Evolutionary conservation across 2,888 invertebrate genomes (phyloP).

Genomic region (Toxonevra muliebris): DNA sequence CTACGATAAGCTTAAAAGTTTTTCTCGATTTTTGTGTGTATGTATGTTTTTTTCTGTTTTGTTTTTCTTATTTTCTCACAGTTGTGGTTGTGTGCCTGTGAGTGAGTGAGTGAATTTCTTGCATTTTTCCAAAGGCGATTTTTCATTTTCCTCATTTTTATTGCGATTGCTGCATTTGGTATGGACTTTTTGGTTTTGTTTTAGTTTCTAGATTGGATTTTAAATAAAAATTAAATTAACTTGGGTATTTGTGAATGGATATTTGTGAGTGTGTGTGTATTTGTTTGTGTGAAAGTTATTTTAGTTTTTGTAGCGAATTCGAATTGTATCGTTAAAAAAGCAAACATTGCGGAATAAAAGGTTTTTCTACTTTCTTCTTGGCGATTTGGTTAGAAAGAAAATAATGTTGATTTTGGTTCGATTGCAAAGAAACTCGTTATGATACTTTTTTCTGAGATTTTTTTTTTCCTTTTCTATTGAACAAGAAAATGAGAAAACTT

Average conservation of each 20-base stretch:
- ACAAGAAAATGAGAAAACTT: constrained; percentile 22
- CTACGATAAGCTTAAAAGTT: constrained; percentile 39
- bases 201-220: constrained; percentile 59
- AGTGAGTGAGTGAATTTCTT: neutral
- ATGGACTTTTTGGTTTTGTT: constrained; percentile 46
- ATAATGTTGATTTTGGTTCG: constrained; percentile 32
- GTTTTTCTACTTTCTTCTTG: constrained; percentile 56
- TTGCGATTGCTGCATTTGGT: neutral
- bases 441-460: neutral
- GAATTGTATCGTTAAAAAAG: constrained; percentile 36
- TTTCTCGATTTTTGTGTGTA: constrained; percentile 32
- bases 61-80: constrained; percentile 1
- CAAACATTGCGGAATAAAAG: constrained; percentile 59
- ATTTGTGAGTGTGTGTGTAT: constrained; percentile 18
- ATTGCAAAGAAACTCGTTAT: neutral
- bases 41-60: constrained; percentile 23
- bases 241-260: constrained; percentile 54
- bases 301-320: constrained; percentile 13
- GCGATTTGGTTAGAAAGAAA: too few species aligned
- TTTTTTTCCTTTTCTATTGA: constrained; percentile 16
- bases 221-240: constrained; percentile 58
- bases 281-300: constrained; percentile 24
- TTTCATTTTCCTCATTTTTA: constrained; percentile 14
- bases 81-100: neutral
- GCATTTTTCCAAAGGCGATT: constrained; percentile 29